A percentile compares a stretch with the other conserved stretches of the same genome.
phyloP scores from a whole-genome alignment of 1,140 invertebrate species.

The Calliphora vicina region DNA sequence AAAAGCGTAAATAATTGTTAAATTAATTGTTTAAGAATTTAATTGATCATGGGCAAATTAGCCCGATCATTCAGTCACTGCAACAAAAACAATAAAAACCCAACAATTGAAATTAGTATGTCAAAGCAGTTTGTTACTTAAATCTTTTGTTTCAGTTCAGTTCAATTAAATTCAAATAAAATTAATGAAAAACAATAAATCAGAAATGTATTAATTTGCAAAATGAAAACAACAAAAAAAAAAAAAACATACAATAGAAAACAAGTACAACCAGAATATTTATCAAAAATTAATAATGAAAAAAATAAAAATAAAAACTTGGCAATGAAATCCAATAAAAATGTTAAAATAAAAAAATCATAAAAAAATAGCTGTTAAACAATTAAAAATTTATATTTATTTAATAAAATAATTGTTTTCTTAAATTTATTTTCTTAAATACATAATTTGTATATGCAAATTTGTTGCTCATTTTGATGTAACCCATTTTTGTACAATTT shows the following conservation, averaged over 20 bases:
- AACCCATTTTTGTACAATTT: background rate
- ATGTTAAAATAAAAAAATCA: background rate
- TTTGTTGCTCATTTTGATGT: background rate
- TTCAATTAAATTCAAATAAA: background rate
- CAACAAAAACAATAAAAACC: background rate
- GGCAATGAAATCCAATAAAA: background rate
- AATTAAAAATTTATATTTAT: background rate
- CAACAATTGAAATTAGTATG: background rate
- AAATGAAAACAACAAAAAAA: background rate
- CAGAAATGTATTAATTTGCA: background rate
- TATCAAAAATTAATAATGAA: background rate
- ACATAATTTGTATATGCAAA: background rate
- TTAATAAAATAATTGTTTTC: background rate
- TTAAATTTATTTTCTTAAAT: background rate
- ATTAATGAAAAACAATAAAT: background rate
- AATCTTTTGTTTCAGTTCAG: constrained; percentile 22
- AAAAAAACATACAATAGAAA: background rate
- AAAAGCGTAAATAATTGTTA: too few relatives aligned
- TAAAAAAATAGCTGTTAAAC: background rate
- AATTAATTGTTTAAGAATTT: background rate
- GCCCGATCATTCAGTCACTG: background rate
- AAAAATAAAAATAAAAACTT: background rate
- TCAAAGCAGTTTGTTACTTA: constrained; percentile 25
- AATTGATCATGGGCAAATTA: background rate
- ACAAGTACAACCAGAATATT: constrained; percentile 11